Evolutionary conservation across 2,113 vertebrate species (phyloP).

Genomic region (Onychorhynchus coronatus): DNA sequence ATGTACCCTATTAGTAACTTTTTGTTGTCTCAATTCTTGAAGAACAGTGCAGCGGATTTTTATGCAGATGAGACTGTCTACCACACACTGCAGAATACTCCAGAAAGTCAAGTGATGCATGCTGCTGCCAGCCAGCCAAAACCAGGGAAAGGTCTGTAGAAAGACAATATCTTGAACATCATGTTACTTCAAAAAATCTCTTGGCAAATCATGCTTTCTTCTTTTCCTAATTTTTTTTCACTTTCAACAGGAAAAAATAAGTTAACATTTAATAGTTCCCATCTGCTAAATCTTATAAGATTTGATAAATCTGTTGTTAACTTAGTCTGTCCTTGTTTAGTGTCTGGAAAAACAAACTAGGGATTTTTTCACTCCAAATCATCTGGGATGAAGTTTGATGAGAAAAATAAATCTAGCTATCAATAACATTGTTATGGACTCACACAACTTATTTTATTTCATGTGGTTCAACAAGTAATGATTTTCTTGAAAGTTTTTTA

Average conservation of each 20-base stretch:
- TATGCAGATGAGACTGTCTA: slow-evolving; percentile 71
- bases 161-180: not conserved
- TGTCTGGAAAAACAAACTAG: not conserved
- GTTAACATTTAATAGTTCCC: not conserved
- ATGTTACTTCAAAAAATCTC: not conserved
- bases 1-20: not conserved
- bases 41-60: slow-evolving; percentile 72
- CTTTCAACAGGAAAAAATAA: not conserved
- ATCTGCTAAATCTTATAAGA: not conserved
- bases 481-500: not conserved
- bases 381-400: not conserved
- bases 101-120: slow-evolving; percentile 73
- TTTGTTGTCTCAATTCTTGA: not conserved
- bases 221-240: not conserved
- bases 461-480: not conserved
- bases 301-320: not conserved
- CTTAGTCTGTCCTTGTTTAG: not conserved
- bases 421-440: not conserved
- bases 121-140: slow-evolving; percentile 73
- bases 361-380: not conserved
- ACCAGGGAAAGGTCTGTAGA: slow-evolving; percentile 81
- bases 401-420: not conserved
- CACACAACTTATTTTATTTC: not conserved
- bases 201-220: not conserved
- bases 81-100: slow-evolving; percentile 52